Evolutionary conservation across 2,888 invertebrate species (phyloP).

Genomic region (Oligia fasciuncula): DNA sequence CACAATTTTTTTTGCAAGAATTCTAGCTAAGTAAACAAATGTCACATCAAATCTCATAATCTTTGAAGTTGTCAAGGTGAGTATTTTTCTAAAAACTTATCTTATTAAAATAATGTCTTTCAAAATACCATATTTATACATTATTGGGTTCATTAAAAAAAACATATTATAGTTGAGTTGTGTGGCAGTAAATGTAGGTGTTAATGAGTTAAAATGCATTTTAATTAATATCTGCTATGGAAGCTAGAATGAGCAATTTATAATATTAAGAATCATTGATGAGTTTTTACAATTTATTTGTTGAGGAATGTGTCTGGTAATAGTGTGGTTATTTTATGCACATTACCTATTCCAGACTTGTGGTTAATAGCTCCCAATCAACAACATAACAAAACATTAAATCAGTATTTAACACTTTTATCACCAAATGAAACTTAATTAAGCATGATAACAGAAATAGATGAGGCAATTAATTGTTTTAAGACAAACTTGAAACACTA

Average conservation of each 20-base stretch:
- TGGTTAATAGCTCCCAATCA: constrained; percentile 13
- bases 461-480: constrained; percentile 14
- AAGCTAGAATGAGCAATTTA: constrained; percentile 11
- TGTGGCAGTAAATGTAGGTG: constrained; percentile 15
- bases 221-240: constrained; percentile 40
- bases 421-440: constrained; percentile 43
- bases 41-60: constrained; percentile 7
- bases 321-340: constrained; percentile 2
- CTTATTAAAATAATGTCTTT: constrained; percentile 1
- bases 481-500: constrained; percentile 22
- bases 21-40: constrained; percentile 26
- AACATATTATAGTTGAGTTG: background rate
- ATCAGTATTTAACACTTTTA: constrained; percentile 49
- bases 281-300: background rate
- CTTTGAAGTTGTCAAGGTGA: background rate
- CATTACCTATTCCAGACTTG: constrained; percentile 32
- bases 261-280: constrained; percentile 41
- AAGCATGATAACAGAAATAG: constrained; percentile 50
- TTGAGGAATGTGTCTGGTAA: constrained; percentile 1
- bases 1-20: background rate
- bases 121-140: background rate
- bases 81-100: background rate
- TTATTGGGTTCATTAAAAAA: constrained; percentile 1
- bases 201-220: constrained; percentile 41
- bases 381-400: constrained; percentile 31